Base-by-base conservation (phyloP, 2,888 invertebrate species). In the Drosophila cognata region DNA sequence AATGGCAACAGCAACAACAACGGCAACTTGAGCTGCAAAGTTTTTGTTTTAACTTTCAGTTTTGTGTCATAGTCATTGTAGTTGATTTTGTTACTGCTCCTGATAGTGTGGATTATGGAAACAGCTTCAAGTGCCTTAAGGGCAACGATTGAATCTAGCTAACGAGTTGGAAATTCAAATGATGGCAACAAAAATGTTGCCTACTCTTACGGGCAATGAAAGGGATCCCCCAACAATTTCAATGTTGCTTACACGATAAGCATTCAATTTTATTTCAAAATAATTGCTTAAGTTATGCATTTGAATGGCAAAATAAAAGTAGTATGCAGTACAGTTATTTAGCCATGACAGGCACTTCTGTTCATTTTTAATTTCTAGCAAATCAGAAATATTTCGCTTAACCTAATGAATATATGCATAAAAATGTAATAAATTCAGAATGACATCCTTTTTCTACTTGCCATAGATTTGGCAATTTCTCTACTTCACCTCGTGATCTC, bases 21-120 rank as follows among this genome's bases (percentile, higher is more conserved):
- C 57, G 52, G 67, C 81, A 89, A 89, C 85, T 84, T 85, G 57
- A 62, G 11, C 65, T n/a, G 8, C 36, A 72, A 84, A 89, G 59
- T 84, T 84, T 89, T 89, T 79, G 86, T 88, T 85, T 84, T 73
- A 68, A 83, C 88, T 88, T 66, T 69, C 61, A 76, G 85, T 88
- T 84, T 66, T 87, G 66, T 82, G 68, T 67, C 67, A 43, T 55
- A 41, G 50, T 65, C 57, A 50, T 71, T 74, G 64, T 70, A 71
- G 69, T 56, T 75, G 79, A 61, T 77, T 50, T 56, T 58, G 21
- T 29, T 57, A 10, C 43, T 66, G 28, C 31, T 71, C 48, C 67
- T 71, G 79, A 74, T 77, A 71, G 67, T 79, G 68, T 52, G 71
- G 88, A 82, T 82, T 85, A 85, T 84, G 85, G 85, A 88, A 78